phyloP scores from a whole-genome alignment of 1,140 invertebrate species.

The Macrotrachela quadricornifera region DNA sequence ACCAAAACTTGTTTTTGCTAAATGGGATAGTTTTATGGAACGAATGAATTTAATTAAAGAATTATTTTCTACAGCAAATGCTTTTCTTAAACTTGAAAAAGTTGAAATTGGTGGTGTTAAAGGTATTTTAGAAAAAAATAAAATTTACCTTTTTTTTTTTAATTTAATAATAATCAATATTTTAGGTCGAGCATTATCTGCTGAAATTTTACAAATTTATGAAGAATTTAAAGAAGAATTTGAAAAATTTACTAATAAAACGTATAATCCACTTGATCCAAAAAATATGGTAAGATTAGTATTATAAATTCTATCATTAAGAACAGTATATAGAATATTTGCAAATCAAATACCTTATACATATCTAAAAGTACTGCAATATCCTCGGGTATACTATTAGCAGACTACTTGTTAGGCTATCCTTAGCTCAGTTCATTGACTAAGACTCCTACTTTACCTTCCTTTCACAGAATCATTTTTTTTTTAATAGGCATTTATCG shows the following conservation, averaged over 20 bases:
- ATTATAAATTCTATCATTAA: too few relatives aligned
- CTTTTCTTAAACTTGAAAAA: constrained; percentile 81
- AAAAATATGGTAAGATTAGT: constrained; percentile 52
- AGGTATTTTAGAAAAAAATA: constrained; percentile 32
- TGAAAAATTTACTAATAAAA: constrained; percentile 59
- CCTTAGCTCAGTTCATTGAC: too few relatives aligned
- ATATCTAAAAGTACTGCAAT: too few relatives aligned
- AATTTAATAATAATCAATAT: too few relatives aligned
- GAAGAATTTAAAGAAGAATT: constrained; percentile 63
- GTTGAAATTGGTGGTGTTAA: constrained; percentile 71
- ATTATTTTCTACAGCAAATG: constrained; percentile 70
- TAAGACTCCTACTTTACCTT: too few relatives aligned
- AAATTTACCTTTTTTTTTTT: too few relatives aligned
- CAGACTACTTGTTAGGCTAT: too few relatives aligned
- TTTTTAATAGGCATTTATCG: constrained; percentile 41
- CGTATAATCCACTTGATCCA: constrained; percentile 61
- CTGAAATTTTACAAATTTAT: constrained; percentile 55
- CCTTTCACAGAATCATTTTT: too few relatives aligned
- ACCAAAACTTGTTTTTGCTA: constrained; percentile 57
- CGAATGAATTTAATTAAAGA: constrained; percentile 58
- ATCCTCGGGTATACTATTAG: too few relatives aligned
- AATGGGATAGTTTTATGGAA: constrained; percentile 59
- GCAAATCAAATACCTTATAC: too few relatives aligned
- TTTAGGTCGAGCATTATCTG: constrained; percentile 44
- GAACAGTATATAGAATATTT: too few relatives aligned